A percentile compares a stretch with the other conserved stretches of the same genome.
Evolutionary conservation across 2,888 invertebrate genomes (phyloP).

Genomic region (Drosophila imparisetae): DNA sequence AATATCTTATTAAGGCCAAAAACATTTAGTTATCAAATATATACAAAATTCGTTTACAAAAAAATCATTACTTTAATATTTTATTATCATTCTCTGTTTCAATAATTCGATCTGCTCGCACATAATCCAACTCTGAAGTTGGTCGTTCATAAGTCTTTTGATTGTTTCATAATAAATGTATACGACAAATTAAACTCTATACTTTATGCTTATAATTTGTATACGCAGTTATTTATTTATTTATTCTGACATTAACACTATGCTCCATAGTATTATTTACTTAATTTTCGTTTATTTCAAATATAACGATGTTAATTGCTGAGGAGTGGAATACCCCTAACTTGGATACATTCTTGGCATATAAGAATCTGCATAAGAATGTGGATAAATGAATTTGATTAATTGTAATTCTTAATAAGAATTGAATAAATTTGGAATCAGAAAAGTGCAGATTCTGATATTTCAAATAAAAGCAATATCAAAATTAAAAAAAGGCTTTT

Average conservation of each 20-base stretch:
- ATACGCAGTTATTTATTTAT: background rate
- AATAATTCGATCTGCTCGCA: background rate
- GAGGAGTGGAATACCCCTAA: background rate
- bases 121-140: background rate
- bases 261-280: background rate
- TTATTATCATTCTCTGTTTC: background rate
- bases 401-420: background rate
- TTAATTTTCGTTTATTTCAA: no score
- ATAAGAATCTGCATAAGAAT: background rate
- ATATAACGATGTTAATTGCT: background rate
- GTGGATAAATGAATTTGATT: background rate
- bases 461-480: background rate
- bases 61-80: background rate
- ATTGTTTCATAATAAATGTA: background rate
- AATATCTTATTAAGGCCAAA: background rate
- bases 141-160: no score
- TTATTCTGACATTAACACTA: background rate
- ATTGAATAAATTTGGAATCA: background rate
- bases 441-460: background rate
- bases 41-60: background rate
- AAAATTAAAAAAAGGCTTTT: background rate
- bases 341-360: accelerated
- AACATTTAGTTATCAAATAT: background rate
- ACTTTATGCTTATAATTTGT: background rate
- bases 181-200: background rate